Percentiles rank a stretch among this genome's conserved stretches.
These are phyloP conservation scores for Phylloscopus trochilus DNA, from an alignment of 2,113 vertebrate genomes.

Conservation along the genomic window DNA sequence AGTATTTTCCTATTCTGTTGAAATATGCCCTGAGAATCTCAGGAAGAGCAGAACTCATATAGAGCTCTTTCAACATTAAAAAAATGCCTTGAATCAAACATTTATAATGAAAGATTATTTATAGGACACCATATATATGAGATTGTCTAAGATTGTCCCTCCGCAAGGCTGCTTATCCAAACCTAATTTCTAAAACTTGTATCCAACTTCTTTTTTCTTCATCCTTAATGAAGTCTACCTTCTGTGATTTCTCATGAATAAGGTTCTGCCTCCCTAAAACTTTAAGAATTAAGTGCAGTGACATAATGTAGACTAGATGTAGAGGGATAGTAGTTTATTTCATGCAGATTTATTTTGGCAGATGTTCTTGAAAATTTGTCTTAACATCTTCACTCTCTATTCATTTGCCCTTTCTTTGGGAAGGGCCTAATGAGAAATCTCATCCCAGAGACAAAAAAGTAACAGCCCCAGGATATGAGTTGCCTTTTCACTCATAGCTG, in stretches of 20 bases:
- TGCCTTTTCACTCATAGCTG: background rate
- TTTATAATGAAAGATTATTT: background rate
- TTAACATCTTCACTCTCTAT: background rate
- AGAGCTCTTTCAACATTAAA: background rate
- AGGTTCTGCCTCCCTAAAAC: background rate
- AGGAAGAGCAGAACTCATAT: background rate
- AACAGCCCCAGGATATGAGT: background rate
- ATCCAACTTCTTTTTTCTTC: background rate
- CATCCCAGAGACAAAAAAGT: background rate
- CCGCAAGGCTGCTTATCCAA: background rate
- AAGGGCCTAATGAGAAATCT: background rate
- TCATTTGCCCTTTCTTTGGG: background rate
- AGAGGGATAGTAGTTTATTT: background rate
- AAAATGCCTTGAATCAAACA: background rate
- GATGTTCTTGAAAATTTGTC: background rate
- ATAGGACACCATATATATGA: background rate
- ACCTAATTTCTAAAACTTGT: background rate
- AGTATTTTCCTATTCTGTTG: background rate
- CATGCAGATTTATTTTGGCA: background rate
- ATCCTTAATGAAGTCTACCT: background rate
- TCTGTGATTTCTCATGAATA: background rate
- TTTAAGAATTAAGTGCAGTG: background rate
- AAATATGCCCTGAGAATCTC: background rate
- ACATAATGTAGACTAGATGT: accelerated
- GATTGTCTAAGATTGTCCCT: background rate